Percentiles rank a stretch among this genome's conserved stretches.
These are phyloP conservation scores for Centropus unirufus DNA, from an alignment of 2,113 vertebrate genomes.

Conservation along the genomic window DNA sequence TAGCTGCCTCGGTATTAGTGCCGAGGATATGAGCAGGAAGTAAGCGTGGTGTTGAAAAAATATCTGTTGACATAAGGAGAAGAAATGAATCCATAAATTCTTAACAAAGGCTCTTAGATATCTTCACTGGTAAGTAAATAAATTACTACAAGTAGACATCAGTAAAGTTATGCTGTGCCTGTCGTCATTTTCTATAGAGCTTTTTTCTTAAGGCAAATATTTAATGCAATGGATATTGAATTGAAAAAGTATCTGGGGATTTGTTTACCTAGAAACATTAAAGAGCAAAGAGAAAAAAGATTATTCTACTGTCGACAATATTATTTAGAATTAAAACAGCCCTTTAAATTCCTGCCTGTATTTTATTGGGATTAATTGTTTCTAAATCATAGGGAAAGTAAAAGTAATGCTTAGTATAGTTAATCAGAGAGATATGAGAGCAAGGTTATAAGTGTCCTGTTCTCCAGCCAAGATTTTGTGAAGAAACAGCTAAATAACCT, in stretches of 20 bases:
- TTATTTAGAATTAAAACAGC: neutral
- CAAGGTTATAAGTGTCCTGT: neutral
- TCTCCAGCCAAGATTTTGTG: neutral
- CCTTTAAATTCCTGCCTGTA: neutral
- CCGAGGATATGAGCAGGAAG: neutral
- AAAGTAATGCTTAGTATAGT: neutral
- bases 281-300: neutral
- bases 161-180: neutral
- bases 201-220: neutral
- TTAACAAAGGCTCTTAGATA: neutral
- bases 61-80: neutral
- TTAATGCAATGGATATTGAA: neutral
- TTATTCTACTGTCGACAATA: neutral
- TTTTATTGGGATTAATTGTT: neutral
- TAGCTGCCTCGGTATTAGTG: neutral
- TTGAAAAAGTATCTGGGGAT: neutral
- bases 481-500: neutral
- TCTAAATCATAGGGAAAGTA: neutral
- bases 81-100: neutral
- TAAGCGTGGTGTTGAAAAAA: neutral
- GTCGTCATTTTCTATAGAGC: neutral
- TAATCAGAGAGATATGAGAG: neutral
- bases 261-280: neutral
- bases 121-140: conserved; percentile 35
- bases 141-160: neutral